Evolutionary conservation across 2,888 invertebrate genomes (phyloP).

Genomic region (Gonocerus acuteangulatus): DNA sequence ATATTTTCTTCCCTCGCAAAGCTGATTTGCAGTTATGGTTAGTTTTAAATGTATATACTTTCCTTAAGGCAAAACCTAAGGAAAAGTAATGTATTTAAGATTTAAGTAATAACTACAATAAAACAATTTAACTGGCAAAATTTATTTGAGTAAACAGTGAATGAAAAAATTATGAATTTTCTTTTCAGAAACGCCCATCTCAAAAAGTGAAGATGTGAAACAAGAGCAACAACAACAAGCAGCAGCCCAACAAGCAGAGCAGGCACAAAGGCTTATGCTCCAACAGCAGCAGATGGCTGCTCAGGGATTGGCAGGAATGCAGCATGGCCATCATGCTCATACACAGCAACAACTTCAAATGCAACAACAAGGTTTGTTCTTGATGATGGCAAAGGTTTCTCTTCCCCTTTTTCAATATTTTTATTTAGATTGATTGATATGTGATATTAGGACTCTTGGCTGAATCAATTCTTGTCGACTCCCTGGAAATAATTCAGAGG

Average conservation of each 20-base stretch:
- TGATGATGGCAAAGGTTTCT: too few species aligned
- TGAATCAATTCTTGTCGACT: too few species aligned
- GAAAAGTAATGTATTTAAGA: too few species aligned
- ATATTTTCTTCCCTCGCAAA: too few species aligned
- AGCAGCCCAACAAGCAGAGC: slow-evolving; percentile 33
- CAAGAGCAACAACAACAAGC: slow-evolving; percentile 27
- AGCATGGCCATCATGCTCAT: slow-evolving; percentile 31
- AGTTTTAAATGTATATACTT: too few species aligned
- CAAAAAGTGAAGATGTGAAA: slow-evolving; percentile 31
- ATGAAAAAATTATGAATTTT: background rate
- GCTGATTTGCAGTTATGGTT: too few species aligned
- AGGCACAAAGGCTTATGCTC: slow-evolving; percentile 26
- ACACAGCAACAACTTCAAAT: slow-evolving; percentile 32
- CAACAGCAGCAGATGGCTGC: slow-evolving; percentile 27
- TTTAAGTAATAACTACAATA: too few species aligned
- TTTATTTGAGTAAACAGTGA: too few species aligned
- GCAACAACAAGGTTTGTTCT: slow-evolving; percentile 30
- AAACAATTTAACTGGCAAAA: too few species aligned
- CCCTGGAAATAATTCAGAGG: background rate
- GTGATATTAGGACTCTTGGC: background rate
- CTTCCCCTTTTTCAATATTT: background rate
- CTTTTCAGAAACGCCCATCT: slow-evolving; percentile 30
- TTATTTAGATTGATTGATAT: background rate
- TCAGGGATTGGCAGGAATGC: slow-evolving; percentile 29
- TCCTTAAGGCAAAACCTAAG: too few species aligned